A percentile compares a stretch with the other conserved stretches of the same genome.
phyloP scores from a whole-genome alignment of 2,113 vertebrate genomes.

The Lucifuga dentata region DNA sequence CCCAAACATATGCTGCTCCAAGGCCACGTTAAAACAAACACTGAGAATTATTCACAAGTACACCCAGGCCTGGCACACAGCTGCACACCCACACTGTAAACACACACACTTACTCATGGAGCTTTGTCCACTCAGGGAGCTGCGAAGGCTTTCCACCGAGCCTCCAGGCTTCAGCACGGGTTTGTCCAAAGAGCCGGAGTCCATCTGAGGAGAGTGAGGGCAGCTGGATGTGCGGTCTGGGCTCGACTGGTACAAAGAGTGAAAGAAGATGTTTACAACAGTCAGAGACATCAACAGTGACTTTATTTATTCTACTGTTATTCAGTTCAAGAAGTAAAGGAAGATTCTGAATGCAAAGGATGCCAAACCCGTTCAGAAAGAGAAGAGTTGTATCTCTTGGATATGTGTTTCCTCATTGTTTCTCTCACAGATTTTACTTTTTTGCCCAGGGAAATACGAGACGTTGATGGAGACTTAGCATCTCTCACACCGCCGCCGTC shows the following conservation, averaged over 20 bases:
- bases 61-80: conserved; percentile 1
- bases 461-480: conserved; percentile 89
- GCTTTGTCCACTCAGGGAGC: conserved; percentile 96
- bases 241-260: conserved; percentile 78
- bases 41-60: conserved; percentile 8
- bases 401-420: conserved; percentile 97
- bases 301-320: too few species aligned
- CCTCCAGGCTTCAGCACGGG: conserved; percentile 93
- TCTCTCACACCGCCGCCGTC: conserved; percentile 85
- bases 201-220: conserved; percentile 80
- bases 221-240: conserved; percentile 84
- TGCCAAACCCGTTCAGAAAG: conserved; percentile 92
- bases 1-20: conserved; percentile 38
- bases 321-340: too few species aligned
- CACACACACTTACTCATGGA: conserved; percentile 92
- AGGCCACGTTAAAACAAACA: conserved; percentile 39
- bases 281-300: neutral
- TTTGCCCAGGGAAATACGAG: conserved; percentile 93
- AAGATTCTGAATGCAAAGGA: neutral
- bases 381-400: conserved; percentile 90
- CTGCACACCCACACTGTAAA: conserved; percentile 55
- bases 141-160: conserved; percentile 96
- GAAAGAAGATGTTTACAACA: neutral
- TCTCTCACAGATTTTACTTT: conserved; percentile 98
- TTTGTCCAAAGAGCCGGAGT: conserved; percentile 87